Evolutionary conservation across 2,113 vertebrate genomes (phyloP).

Genomic region (Mugil cephalus): DNA sequence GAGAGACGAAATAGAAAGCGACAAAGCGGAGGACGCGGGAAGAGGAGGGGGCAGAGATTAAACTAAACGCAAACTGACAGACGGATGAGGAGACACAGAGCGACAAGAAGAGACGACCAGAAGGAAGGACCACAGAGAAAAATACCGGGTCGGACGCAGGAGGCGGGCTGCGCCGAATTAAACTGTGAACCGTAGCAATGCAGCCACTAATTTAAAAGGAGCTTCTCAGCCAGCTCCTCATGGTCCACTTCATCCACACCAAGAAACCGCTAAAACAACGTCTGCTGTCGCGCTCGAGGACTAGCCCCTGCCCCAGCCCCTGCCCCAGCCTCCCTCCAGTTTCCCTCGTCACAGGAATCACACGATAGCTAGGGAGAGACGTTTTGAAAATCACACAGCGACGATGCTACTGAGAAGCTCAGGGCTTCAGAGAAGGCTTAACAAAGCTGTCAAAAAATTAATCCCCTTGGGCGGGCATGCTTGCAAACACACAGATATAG

Average conservation of each 20-base stretch:
- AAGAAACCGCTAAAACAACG: conserved; percentile 50
- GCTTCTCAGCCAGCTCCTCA: conserved; percentile 58
- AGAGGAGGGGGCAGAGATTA: conserved; percentile 80
- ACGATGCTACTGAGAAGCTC: conserved; percentile 59
- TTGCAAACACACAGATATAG: conserved; percentile 69
- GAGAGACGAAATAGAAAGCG: conserved; percentile 80
- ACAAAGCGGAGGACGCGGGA: conserved; percentile 78
- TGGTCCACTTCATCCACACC: conserved; percentile 60
- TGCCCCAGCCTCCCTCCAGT: conserved; percentile 22
- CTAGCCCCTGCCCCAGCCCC: conserved; percentile 13
- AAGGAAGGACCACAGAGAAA: conserved; percentile 60
- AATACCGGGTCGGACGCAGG: conserved; percentile 50
- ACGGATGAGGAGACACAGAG: conserved; percentile 79
- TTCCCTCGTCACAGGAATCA: conserved; percentile 38
- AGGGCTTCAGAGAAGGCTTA: conserved; percentile 68
- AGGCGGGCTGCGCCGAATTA: conserved; percentile 46
- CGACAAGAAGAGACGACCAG: conserved; percentile 74
- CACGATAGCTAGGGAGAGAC: conserved; percentile 35
- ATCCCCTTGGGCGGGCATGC: conserved; percentile 69
- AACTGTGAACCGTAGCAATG: conserved; percentile 50
- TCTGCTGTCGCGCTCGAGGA: conserved; percentile 54
- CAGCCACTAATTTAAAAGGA: conserved; percentile 57
- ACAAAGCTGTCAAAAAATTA: conserved; percentile 81
- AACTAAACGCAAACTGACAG: conserved; percentile 85
- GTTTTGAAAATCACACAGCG: conserved; percentile 65